phyloP scores from a whole-genome alignment of 2,888 invertebrate genomes.

The Drosophila paranaensis region DNA sequence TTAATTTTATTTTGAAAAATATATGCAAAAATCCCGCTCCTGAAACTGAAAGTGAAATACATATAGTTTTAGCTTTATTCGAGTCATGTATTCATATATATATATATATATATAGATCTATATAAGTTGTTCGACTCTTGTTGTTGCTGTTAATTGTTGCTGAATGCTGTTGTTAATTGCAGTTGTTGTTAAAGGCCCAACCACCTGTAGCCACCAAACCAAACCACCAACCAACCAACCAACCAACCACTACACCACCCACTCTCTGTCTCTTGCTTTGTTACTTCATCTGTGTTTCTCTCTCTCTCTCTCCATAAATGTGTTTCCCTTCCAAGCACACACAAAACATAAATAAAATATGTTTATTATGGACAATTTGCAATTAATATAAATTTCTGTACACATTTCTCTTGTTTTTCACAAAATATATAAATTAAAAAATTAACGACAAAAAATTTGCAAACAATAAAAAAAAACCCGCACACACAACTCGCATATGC shows the following conservation, averaged over 20 bases:
- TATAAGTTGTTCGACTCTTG: constrained; percentile 35
- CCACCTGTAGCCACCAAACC: constrained; percentile 57
- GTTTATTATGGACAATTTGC: constrained; percentile 52
- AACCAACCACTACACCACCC: constrained; percentile 47
- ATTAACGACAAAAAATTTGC: constrained; percentile 1
- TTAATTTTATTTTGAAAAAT: not conserved
- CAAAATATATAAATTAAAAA: constrained; percentile 17
- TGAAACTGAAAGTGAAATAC: not conserved
- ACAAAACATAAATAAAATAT: not conserved
- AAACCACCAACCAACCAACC: constrained; percentile 46
- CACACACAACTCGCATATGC: constrained; percentile 15
- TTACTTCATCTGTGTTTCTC: constrained; percentile 21
- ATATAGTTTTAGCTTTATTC: constrained; percentile 23
- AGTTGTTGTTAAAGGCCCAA: constrained; percentile 65
- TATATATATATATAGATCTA: constrained; percentile 10
- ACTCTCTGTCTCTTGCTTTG: constrained; percentile 37
- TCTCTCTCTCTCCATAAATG: constrained; percentile 20
- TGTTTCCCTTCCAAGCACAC: constrained; percentile 18
- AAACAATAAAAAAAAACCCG: constrained; percentile 11
- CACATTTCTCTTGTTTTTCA: constrained; percentile 67
- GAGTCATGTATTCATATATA: constrained; percentile 5
- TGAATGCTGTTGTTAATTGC: constrained; percentile 67
- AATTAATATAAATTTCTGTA: constrained; percentile 64
- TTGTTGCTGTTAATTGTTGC: constrained; percentile 53
- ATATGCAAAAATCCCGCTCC: not conserved